phyloP scores from a whole-genome alignment of 2,113 vertebrate species.

The Panthera tigris region DNA sequence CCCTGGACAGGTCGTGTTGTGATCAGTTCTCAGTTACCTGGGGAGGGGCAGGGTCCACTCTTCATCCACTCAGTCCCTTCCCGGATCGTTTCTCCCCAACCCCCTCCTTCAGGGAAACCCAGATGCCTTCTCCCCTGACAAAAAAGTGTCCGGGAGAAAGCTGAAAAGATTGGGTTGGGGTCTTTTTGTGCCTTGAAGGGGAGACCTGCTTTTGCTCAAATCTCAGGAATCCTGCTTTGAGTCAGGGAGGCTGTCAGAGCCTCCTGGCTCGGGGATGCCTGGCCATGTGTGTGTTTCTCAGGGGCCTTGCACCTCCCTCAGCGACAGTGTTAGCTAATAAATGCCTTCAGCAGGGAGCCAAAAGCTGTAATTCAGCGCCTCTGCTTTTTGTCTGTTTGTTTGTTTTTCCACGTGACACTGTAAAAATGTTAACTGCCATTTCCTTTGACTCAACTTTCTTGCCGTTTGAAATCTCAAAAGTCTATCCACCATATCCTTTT shows the following conservation, averaged over 20 bases:
- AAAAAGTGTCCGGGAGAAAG: neutral
- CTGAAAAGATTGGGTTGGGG: neutral
- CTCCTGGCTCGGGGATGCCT: neutral
- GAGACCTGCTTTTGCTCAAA: neutral
- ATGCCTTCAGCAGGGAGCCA: neutral
- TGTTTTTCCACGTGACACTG: neutral
- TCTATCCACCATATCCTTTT: neutral
- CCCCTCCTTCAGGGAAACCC: neutral
- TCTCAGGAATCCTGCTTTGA: slow-evolving; percentile 57
- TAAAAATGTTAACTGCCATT: neutral
- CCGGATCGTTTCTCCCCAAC: neutral
- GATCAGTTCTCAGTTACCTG: neutral
- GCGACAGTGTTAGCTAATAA: neutral
- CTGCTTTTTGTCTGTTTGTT: neutral
- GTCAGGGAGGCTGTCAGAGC: neutral
- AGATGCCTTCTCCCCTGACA: neutral
- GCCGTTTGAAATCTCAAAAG: slow-evolving; percentile 53
- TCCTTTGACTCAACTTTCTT: slow-evolving; percentile 63
- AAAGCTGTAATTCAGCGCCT: neutral
- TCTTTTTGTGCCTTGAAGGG: neutral
- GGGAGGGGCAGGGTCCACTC: neutral
- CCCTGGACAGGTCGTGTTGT: fast-evolving
- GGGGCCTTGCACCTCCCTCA: neutral
- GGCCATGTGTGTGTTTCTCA: neutral
- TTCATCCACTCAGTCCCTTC: neutral